Percentiles rank a stretch among this genome's conserved stretches.
phyloP scores from a whole-genome alignment of 2,888 invertebrate species.

The Dryocosmus kuriphilus region DNA sequence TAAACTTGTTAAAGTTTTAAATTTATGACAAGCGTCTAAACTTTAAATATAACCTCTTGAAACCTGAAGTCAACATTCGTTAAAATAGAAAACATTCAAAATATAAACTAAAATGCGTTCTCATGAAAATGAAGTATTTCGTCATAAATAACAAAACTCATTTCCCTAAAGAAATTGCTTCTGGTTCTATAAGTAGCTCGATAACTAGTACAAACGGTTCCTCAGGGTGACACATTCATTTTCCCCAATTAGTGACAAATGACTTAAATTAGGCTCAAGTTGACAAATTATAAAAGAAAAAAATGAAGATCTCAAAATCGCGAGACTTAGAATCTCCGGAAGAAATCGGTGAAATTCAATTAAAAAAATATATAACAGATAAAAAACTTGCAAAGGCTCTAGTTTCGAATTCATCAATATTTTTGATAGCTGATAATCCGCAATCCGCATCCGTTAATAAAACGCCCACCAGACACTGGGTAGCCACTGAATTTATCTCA shows the following conservation, averaged over 20 bases:
- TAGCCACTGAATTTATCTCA: slow-evolving; percentile 63
- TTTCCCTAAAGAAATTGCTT: slow-evolving; percentile 7
- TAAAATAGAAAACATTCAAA: neutral
- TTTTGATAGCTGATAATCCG: slow-evolving; percentile 66
- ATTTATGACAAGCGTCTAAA: neutral
- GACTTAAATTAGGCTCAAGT: neutral
- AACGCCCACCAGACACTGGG: slow-evolving; percentile 64
- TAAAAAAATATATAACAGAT: neutral
- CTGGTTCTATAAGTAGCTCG: neutral
- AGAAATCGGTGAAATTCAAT: neutral
- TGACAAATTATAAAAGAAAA: neutral
- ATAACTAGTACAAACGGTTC: neutral
- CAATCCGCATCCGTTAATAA: slow-evolving; percentile 68
- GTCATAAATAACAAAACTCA: neutral
- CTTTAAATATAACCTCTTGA: neutral
- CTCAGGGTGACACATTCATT: neutral
- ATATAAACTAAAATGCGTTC: neutral
- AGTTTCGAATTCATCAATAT: slow-evolving; percentile 56
- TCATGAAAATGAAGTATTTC: neutral
- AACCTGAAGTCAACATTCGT: neutral
- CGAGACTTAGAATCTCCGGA: neutral
- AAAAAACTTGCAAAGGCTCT: neutral
- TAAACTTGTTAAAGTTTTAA: neutral
- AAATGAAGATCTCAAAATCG: neutral
- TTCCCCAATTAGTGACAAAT: neutral